Evolutionary conservation across 2,888 invertebrate species (phyloP), one percentile per base, ranked within the genome.

Genomic region (Melanotus villosus): DNA sequence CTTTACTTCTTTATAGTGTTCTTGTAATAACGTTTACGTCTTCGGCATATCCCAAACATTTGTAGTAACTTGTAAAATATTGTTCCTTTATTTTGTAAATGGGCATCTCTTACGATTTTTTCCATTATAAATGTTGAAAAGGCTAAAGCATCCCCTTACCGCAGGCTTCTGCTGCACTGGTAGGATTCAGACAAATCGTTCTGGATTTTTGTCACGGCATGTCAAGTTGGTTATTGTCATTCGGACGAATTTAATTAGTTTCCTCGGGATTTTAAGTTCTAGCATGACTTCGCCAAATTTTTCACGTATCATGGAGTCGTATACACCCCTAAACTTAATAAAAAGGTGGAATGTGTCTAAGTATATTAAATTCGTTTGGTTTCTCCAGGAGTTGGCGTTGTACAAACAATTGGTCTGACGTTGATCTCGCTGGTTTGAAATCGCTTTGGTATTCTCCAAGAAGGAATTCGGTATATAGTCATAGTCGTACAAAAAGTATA

Each of bases 171-270:
- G 30, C 5, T 26, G 7, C 30, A 26, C 30, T 36, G 36, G n/a
- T n/a, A 36, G n/a, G 7, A n/a, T 36, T 36, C n/a, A 26, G 30
- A 26, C 7, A 26, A 7, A 26, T 26, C 30, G 30, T 26, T 26
- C n/a, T n/a, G 26, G 26, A 5, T 5, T 26, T 26, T 26, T 26
- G 26, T 5, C 36, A 5, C 7, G 26, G 26, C 26, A 26, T 7
- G 7, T 26, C 26, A 26, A 3, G 7, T 26, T 36, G 36, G 36
- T n/a, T n/a, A 36, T 36, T 36, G 36, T 36, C 36, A 36, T 36
- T 36, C n/a, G n/a, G 36, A 36, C 36, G 36, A 36, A 10, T 36
- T 36, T n/a, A 36, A 36, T 36, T 36, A 36, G 36, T n/a, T 36
- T 36, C 36, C 3, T 36, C 36, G 6, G n/a, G 36, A 36, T 36